Percentiles rank a stretch among this genome's conserved stretches.
Evolutionary conservation across 2,797 vertebrate species (phyloP).

Genomic region (Brotula barbata): DNA sequence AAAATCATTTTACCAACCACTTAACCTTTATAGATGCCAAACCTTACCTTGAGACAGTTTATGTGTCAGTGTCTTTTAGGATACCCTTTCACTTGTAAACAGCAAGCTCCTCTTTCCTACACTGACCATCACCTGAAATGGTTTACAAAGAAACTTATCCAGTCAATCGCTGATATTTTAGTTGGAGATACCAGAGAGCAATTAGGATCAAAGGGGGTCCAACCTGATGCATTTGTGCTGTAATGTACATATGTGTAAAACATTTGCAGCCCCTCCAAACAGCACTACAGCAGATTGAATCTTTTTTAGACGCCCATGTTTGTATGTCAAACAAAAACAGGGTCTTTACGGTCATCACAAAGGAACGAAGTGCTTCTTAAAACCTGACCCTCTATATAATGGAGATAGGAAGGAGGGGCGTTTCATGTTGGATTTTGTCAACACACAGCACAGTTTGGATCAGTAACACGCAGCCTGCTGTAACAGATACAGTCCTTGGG

Average conservation of each 20-base stretch:
- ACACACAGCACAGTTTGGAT: constrained; percentile 26
- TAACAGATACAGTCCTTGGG: constrained; percentile 35
- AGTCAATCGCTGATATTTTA: neutral
- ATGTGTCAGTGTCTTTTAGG: neutral
- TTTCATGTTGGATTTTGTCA: constrained; percentile 9
- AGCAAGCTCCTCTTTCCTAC: constrained; percentile 23
- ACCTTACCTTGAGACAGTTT: neutral
- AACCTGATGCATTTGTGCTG: no score
- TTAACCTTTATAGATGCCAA: neutral
- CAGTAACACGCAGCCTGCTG: constrained; percentile 45
- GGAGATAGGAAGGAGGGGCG: constrained; percentile 25
- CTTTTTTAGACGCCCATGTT: neutral
- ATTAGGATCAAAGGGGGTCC: no score
- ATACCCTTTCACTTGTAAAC: constrained; percentile 29
- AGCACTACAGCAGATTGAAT: constrained; percentile 24
- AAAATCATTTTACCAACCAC: constrained; percentile 5
- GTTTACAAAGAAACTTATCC: neutral
- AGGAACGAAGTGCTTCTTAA: neutral
- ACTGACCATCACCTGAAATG: constrained; percentile 9
- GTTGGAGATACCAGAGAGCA: constrained; percentile 12
- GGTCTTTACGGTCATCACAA: no score
- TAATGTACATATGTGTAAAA: neutral
- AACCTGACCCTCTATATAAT: constrained; percentile 19
- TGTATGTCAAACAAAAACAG: constrained; percentile 10
- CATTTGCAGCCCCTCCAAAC: constrained; percentile 20